Evolutionary conservation across 2,113 vertebrate species (phyloP).

Genomic region (Hucho hucho): DNA sequence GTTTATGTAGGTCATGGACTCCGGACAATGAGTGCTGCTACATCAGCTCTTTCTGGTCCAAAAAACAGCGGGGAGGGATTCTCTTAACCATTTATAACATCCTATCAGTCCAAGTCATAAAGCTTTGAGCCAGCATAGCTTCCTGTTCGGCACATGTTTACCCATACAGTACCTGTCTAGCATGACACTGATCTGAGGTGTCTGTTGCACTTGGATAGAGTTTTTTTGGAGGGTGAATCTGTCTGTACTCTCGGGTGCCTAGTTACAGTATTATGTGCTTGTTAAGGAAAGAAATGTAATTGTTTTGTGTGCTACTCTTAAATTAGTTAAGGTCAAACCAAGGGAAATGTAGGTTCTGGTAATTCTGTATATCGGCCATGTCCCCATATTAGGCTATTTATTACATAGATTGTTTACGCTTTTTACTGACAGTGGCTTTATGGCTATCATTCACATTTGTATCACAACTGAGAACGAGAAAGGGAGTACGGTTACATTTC

Average conservation of each 20-base stretch:
- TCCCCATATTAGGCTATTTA: not conserved
- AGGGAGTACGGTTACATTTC: not conserved
- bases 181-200: not conserved
- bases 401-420: not conserved
- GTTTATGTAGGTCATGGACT: not conserved
- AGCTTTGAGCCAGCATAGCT: not conserved
- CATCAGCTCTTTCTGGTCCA: not conserved
- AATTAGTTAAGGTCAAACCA: not conserved
- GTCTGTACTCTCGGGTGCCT: not conserved
- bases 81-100: not conserved
- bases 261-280: not conserved
- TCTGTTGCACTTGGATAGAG: too few species aligned
- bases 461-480: not conserved
- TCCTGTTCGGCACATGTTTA: not conserved
- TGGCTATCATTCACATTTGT: not conserved
- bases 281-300: too few species aligned
- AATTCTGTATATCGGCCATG: not conserved
- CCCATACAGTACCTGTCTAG: not conserved
- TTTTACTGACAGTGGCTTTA: not conserved
- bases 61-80: not conserved
- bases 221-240: not conserved
- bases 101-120: not conserved
- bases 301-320: not conserved
- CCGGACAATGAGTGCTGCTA: not conserved
- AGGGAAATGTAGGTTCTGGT: not conserved